These are phyloP conservation scores for Bos javanicus DNA, from an alignment of 2,113 vertebrate species.

Conservation along the genomic window DNA sequence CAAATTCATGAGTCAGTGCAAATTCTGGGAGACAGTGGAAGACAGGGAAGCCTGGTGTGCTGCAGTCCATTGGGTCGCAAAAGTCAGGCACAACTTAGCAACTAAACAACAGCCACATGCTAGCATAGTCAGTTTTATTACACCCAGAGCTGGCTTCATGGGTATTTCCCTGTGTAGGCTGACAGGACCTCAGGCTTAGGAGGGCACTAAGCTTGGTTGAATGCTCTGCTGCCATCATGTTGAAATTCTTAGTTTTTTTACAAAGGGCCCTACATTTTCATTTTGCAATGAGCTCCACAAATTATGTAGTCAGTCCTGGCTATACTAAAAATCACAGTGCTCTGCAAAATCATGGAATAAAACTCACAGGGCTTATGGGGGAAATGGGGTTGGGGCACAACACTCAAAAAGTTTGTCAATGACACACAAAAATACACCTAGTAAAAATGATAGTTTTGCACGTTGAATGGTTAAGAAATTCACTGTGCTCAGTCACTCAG, in stretches of 20 bases:
- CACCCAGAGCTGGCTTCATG: neutral
- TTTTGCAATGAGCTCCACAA: neutral
- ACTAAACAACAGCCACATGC: neutral
- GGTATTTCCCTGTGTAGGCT: neutral
- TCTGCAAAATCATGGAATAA: neutral
- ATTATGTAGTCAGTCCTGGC: neutral
- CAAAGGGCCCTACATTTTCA: neutral
- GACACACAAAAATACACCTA: neutral
- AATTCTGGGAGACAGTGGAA: neutral
- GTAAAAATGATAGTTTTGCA: neutral
- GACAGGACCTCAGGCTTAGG: neutral
- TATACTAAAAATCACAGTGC: neutral
- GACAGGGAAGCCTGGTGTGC: neutral
- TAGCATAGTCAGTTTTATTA: neutral
- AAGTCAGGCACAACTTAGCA: neutral
- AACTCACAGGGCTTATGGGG: neutral
- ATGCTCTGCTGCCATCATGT: neutral
- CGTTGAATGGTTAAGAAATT: neutral
- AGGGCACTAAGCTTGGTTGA: neutral
- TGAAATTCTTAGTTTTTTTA: neutral
- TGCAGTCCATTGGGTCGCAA: neutral
- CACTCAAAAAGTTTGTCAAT: neutral
- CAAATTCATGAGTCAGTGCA: neutral
- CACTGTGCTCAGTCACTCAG: neutral
- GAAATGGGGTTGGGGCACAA: neutral